Conservation (phyloP, 1,140 invertebrate species). For the Drosophila gunungcola region DNA sequence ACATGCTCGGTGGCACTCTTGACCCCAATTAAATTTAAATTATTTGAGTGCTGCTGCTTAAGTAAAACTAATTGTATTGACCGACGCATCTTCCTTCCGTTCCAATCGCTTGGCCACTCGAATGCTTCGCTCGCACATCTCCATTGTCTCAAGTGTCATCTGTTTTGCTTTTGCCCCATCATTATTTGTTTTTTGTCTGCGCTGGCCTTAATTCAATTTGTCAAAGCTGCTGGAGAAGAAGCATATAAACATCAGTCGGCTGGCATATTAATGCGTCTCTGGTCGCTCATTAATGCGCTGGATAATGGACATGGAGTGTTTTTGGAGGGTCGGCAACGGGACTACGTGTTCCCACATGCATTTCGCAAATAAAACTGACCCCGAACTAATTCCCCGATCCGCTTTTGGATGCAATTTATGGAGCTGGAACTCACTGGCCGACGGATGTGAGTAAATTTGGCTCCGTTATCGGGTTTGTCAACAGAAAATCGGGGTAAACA, state of each 20-base stretch:
- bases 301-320: conserved; percentile 52
- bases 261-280: conserved; percentile 77
- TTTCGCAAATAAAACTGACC: conserved; percentile 41
- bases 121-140: conserved; percentile 7
- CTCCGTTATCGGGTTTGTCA: conserved; percentile 10
- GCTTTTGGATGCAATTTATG: conserved; percentile 27
- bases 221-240: conserved; percentile 57
- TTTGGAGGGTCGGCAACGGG: background rate
- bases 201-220: conserved; percentile 75
- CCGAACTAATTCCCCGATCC: conserved; percentile 17
- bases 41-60: conserved; percentile 72
- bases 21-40: conserved; percentile 82
- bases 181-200: conserved; percentile 32
- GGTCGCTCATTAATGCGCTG: conserved; percentile 75
- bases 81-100: conserved; percentile 39
- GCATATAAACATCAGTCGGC: conserved; percentile 32
- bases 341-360: conserved; percentile 38
- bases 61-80: conserved; percentile 78
- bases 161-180: conserved; percentile 1
- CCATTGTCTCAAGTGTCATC: conserved; percentile 42
- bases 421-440: background rate
- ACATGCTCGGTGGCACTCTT: conserved; percentile 35
- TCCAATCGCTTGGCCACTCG: conserved; percentile 19
- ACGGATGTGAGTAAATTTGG: conserved; percentile 14
- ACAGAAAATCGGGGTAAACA: background rate